Evolutionary conservation across 2,113 vertebrate genomes (phyloP).

Genomic region (Phoxinus phoxinus): DNA sequence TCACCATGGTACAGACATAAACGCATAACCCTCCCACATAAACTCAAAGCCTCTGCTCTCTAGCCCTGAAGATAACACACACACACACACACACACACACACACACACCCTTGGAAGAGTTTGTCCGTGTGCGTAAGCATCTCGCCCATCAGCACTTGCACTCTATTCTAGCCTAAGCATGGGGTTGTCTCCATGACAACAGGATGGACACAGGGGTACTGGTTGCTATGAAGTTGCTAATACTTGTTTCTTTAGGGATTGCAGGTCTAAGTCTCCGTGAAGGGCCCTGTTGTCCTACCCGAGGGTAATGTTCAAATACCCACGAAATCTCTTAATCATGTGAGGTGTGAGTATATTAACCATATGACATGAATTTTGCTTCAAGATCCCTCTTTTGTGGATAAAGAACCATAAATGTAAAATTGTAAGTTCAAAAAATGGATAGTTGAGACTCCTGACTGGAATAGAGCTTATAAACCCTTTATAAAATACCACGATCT

Average conservation of each 20-base stretch:
- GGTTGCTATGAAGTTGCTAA: conserved; percentile 2
- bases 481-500: too few species aligned
- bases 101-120: conserved; percentile 4
- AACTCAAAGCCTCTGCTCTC: not conserved
- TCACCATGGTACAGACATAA: not conserved
- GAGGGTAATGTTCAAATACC: not conserved
- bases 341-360: not conserved
- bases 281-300: not conserved
- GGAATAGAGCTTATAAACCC: too few species aligned
- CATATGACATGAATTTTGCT: not conserved
- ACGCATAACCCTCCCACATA: not conserved
- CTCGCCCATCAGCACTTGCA: conserved; percentile 8
- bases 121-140: conserved; percentile 19
- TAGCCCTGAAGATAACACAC: not conserved
- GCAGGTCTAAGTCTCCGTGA: not conserved
- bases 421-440: not conserved
- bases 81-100: conserved; percentile 4
- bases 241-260: conserved; percentile 17
- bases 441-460: not conserved
- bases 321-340: not conserved
- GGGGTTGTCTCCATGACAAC: conserved; percentile 50
- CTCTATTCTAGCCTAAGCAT: conserved; percentile 10
- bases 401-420: not conserved
- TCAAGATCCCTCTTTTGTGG: not conserved
- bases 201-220: conserved; percentile 20